Percentiles rank a stretch among this genome's conserved stretches.
Evolutionary conservation across 64 coral and sea anemone genomes (phyloP).

Genomic region (Catalaphyllia jardinei): DNA sequence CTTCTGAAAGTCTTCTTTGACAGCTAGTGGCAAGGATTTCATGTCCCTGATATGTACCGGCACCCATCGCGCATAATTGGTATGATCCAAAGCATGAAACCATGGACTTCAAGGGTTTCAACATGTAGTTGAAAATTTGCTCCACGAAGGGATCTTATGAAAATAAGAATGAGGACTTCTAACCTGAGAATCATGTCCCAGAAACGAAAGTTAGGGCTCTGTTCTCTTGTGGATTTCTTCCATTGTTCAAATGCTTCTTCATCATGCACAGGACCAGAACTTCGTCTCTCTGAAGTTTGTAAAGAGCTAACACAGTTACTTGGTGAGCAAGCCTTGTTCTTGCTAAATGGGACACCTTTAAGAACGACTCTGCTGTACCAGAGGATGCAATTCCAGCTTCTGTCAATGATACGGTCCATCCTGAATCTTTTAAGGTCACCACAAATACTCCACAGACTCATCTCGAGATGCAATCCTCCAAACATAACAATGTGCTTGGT

Average conservation of each 20-base stretch:
- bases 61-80: slow-evolving; percentile 48
- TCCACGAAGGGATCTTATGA: slow-evolving; percentile 43
- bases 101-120: slow-evolving; percentile 17
- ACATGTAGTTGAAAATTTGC: slow-evolving; percentile 54
- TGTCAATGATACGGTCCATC: background rate
- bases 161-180: background rate
- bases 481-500: background rate
- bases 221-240: background rate
- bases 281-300: background rate
- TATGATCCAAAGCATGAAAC: slow-evolving; percentile 52
- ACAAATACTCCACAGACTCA: background rate
- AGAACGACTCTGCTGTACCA: slow-evolving; percentile 6
- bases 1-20: slow-evolving; percentile 10
- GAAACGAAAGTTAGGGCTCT: slow-evolving; percentile 27
- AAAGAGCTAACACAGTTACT: background rate
- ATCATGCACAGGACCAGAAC: no score
- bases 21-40: background rate
- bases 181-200: slow-evolving; percentile 47
- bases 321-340: slow-evolving; percentile 11
- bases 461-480: background rate
- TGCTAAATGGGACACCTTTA: background rate
- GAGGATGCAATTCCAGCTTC: slow-evolving; percentile 22
- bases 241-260: no score
- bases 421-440: slow-evolving; percentile 6
- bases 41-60: slow-evolving; percentile 33